Conservation (phyloP, 2,888 invertebrate species). For the Nymphalis polychloros region DNA sequence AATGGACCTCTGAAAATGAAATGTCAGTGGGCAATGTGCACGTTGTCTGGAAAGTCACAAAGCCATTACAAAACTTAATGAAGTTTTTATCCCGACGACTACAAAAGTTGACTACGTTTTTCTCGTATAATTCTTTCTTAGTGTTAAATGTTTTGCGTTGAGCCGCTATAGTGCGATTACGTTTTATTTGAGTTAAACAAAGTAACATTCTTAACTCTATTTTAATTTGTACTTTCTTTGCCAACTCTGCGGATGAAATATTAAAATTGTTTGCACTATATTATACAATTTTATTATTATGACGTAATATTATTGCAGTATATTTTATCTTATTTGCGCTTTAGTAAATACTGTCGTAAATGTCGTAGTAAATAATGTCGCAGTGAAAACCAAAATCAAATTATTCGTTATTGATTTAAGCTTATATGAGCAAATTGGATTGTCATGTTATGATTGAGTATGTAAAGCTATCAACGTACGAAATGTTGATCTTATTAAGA, state of each 20-base stretch:
- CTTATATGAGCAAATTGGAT: too few species aligned
- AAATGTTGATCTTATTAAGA: too few species aligned
- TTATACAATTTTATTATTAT: background rate
- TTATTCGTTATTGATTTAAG: too few species aligned
- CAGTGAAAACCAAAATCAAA: too few species aligned
- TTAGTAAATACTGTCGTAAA: too few species aligned
- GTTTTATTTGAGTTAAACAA: constrained; percentile 8
- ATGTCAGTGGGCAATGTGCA: constrained; percentile 9
- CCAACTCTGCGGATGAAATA: background rate
- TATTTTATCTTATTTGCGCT: too few species aligned
- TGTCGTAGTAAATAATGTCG: too few species aligned
- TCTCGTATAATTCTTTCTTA: constrained; percentile 10
- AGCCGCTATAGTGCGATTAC: background rate
- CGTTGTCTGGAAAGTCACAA: constrained; percentile 14
- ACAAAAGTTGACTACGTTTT: constrained; percentile 21
- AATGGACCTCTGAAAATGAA: constrained; percentile 13
- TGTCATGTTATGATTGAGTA: too few species aligned
- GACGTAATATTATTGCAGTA: too few species aligned
- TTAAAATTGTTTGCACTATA: background rate
- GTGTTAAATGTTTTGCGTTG: constrained; percentile 5
- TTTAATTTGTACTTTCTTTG: constrained; percentile 2
- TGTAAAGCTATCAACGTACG: too few species aligned
- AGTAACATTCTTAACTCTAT: background rate
- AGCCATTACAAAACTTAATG: constrained; percentile 28
- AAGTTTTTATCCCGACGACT: constrained; percentile 23